Conservation (phyloP, 2,888 invertebrate species). For the Lacanobia wlatinum region DNA sequence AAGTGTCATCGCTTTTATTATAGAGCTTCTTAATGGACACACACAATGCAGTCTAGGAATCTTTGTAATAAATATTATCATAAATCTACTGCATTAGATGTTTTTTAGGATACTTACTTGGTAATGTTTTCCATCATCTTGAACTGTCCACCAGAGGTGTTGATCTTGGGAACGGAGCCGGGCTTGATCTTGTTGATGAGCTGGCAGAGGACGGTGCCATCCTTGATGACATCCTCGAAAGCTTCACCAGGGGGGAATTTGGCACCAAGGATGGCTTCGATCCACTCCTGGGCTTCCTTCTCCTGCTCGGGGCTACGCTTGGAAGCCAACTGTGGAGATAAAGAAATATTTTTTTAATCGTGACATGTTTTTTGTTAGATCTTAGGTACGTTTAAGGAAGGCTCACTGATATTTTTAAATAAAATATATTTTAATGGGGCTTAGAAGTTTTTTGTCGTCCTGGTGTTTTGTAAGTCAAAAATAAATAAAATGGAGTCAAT, state of each 20-base stretch:
- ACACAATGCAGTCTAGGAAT: background rate
- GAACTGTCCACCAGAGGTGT: conserved; percentile 98
- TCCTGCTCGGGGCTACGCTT: conserved; percentile 96
- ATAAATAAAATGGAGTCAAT: background rate
- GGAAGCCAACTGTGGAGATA: conserved; percentile 92
- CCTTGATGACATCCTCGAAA: conserved; percentile 97
- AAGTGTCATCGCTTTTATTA: background rate
- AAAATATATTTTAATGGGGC: no score
- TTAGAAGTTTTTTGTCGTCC: background rate
- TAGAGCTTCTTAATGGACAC: background rate
- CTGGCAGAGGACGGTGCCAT: conserved; percentile 98
- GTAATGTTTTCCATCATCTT: conserved; percentile 99
- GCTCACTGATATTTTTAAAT: background rate
- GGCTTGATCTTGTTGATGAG: conserved; percentile 98
- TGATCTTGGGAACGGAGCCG: conserved; percentile 97
- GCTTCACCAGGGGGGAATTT: conserved; percentile 95
- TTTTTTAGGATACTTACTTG: conserved; percentile 91
- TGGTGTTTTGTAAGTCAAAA: background rate
- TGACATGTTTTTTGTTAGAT: background rate
- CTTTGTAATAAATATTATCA: background rate
- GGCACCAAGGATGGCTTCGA: conserved; percentile 96
- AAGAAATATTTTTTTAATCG: conserved; percentile 4
- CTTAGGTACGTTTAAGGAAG: background rate
- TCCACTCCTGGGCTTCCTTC: conserved; percentile 97
- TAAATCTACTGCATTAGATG: background rate